Conservation (phyloP, 2,797 vertebrate genomes). For the Channa striata region DNA sequence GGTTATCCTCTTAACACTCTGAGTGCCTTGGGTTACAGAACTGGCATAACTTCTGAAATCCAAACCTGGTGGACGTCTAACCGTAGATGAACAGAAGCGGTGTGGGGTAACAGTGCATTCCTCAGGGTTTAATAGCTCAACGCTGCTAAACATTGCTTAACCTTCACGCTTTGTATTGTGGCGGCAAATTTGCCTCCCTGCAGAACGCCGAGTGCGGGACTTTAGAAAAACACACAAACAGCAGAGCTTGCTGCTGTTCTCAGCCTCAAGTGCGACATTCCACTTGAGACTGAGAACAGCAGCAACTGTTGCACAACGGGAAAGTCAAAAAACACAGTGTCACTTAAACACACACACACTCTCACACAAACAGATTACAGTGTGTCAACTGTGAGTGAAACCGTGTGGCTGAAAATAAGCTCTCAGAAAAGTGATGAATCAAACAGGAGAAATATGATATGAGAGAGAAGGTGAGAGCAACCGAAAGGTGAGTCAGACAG, state of each 20-base stretch:
- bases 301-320: slow-evolving; percentile 20
- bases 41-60: neutral
- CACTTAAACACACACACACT: slow-evolving; percentile 21
- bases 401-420: slow-evolving; percentile 27
- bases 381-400: slow-evolving; percentile 43
- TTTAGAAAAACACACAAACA: slow-evolving; percentile 13
- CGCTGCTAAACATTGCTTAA: slow-evolving; percentile 35
- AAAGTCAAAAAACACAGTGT: slow-evolving; percentile 5
- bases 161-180: slow-evolving; percentile 26
- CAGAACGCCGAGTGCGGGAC: neutral
- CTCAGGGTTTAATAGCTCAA: slow-evolving; percentile 34
- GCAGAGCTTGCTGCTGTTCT: neutral
- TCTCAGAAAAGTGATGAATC: slow-evolving; percentile 45
- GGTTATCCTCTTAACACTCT: neutral
- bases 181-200: slow-evolving; percentile 43
- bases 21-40: slow-evolving; percentile 10
- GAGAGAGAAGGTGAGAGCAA: slow-evolving; percentile 19
- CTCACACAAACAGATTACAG: slow-evolving; percentile 25
- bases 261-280: slow-evolving; percentile 8
- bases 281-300: slow-evolving; percentile 3
- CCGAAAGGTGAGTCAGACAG: slow-evolving; percentile 52
- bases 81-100: neutral
- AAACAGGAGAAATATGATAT: slow-evolving; percentile 50
- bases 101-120: slow-evolving; percentile 6
- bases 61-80: slow-evolving; percentile 8